Conservation (phyloP, 2,113 vertebrate genomes). For the Chamaea fasciata region DNA sequence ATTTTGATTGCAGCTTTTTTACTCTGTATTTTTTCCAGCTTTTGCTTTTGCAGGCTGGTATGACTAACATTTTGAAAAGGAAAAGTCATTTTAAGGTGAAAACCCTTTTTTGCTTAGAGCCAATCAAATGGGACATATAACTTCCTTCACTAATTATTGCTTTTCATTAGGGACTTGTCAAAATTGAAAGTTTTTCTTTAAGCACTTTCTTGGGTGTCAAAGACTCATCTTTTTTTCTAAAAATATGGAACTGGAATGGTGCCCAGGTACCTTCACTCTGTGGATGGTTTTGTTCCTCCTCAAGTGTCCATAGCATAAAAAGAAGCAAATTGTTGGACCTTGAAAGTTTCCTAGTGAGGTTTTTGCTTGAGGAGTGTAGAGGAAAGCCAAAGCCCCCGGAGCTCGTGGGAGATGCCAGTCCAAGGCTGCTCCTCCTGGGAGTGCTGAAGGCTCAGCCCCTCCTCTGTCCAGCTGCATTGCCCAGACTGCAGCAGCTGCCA, state of each 20-base stretch:
- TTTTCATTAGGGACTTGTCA: not conserved
- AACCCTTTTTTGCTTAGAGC: not conserved
- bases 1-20: not conserved
- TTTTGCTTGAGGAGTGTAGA: not conserved
- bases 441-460: not conserved
- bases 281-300: not conserved
- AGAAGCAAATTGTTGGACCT: not conserved
- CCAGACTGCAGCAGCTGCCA: not conserved
- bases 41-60: not conserved
- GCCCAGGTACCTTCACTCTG: not conserved
- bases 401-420: not conserved
- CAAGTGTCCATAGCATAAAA: not conserved
- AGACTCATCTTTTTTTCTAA: not conserved
- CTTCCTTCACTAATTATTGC: not conserved
- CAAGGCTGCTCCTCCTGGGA: not conserved
- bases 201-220: not conserved
- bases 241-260: not conserved
- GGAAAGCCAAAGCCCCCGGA: not conserved
- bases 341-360: not conserved
- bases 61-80: not conserved
- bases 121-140: not conserved
- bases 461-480: not conserved
- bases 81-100: not conserved
- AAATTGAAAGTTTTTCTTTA: not conserved
- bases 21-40: not conserved